Evolutionary conservation across 2,888 invertebrate genomes (phyloP), one percentile per base, ranked within the genome.

Genomic region (Macaria notata): DNA sequence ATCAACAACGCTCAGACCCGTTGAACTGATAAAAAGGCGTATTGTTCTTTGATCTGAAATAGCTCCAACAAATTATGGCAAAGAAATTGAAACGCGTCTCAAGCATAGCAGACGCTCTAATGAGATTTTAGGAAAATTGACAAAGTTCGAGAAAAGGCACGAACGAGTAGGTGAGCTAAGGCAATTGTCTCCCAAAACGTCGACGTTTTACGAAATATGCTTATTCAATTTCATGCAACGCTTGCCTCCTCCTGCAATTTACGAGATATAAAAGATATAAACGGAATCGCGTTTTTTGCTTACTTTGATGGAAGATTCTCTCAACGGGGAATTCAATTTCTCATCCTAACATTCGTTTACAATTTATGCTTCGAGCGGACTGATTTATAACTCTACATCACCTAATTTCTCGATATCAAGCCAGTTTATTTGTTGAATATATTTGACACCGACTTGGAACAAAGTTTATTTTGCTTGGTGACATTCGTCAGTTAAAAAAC

Each of bases 221-320:
- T 91, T 91, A 91, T 91, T 91, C 91, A 91, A 91, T 91, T 91
- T 91, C 91, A 91, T 91, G 91, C 91, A 91, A 91, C 89, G 91
- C 89, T 91, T 91, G 88, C 87, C 91, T 88, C 88, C 91, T 91
- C 91, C 89, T 91, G 89, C 91, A 90, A 90, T 91, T 91, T 91
- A 87, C 90, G 90, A 89, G 91, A 91, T 91, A 89, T 90, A 91
- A 91, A 89, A 91, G 90, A 89, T 89, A 90, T 91, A 90, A 90
- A 90, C 90, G 90, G 89, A 90, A 91, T 91, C 90, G 82, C 88
- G 84, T 90, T 91, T 91, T 90, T 90, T 91, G 91, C 91, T 91
- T 88, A 90, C 91, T 87, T 89, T 88, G 87, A 86, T 83, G 85
- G 90, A 90, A 88, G 84, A 88, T 89, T 90, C 86, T 88, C 84